Evolutionary conservation across 2,888 invertebrate genomes (phyloP).

Genomic region (Drosophila glabriapex): DNA sequence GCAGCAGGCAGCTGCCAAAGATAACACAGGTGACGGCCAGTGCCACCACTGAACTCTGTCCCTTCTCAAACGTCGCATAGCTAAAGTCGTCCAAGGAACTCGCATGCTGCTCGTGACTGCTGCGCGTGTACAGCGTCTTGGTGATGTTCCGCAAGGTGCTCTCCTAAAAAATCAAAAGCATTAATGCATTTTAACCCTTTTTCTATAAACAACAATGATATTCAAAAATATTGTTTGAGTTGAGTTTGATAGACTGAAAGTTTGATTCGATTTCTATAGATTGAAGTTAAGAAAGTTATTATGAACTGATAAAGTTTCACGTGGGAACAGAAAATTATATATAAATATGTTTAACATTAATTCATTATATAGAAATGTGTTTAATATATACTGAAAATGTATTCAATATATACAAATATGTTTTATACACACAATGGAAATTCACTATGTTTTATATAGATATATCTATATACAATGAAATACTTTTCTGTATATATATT

Average conservation of each 20-base stretch:
- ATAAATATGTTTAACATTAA: background rate
- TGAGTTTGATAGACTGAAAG: background rate
- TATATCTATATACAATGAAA: background rate
- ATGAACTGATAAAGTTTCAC: background rate
- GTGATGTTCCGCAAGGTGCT: constrained; percentile 88
- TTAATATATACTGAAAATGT: background rate
- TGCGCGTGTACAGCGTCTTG: constrained; percentile 89
- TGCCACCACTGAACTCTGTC: constrained; percentile 84
- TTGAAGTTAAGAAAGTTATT: background rate
- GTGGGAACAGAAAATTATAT: background rate
- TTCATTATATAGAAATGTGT: background rate
- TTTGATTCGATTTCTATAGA: background rate
- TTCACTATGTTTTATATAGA: background rate
- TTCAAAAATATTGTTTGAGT: background rate
- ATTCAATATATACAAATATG: background rate
- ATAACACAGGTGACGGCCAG: constrained; percentile 89
- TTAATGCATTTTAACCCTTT: background rate
- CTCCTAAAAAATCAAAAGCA: constrained; percentile 51
- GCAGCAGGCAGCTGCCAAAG: constrained; percentile 88
- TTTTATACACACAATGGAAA: background rate
- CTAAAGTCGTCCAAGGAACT: constrained; percentile 75
- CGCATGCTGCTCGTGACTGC: constrained; percentile 85
- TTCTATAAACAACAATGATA: no score
- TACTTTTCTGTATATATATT: background rate
- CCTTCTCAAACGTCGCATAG: constrained; percentile 81